Percentiles rank a stretch among this genome's conserved stretches.
phyloP scores from a whole-genome alignment of 1,140 invertebrate genomes.

The Nasonia longicornis region DNA sequence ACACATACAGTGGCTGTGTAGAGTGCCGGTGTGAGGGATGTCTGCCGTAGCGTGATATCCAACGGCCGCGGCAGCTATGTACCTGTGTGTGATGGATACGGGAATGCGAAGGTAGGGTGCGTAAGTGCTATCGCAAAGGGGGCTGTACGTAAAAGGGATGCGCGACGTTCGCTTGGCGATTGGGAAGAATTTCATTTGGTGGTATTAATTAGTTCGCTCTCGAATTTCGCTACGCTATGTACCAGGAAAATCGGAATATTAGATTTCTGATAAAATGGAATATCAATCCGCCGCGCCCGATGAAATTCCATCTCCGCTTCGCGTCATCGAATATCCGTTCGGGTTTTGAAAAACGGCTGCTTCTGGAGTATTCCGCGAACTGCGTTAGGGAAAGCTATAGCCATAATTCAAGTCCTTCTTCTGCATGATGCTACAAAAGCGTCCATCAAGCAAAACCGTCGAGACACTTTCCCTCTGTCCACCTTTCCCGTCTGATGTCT shows the following conservation, averaged over 20 bases:
- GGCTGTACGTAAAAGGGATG: background rate
- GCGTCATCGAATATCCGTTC: no score
- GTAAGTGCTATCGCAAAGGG: background rate
- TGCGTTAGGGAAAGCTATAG: background rate
- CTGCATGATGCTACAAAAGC: background rate
- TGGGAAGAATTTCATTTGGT: background rate
- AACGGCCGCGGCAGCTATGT: background rate
- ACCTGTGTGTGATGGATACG: background rate
- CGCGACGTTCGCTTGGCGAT: background rate
- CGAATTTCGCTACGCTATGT: no score
- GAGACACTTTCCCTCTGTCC: background rate
- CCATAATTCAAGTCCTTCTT: background rate
- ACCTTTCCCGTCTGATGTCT: background rate
- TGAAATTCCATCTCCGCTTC: background rate
- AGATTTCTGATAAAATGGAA: no score
- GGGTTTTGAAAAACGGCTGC: no score
- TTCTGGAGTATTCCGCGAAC: background rate
- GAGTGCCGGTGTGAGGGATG: background rate
- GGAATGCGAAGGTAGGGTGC: background rate
- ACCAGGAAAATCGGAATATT: no score
- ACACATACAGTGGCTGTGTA: background rate
- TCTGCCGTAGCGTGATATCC: slow-evolving; percentile 2
- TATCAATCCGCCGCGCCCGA: no score
- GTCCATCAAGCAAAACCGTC: background rate
- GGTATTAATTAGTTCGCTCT: no score